These are phyloP conservation scores for Cosmia pyralina DNA, from an alignment of 2,888 invertebrate species.

Conservation along the genomic window DNA sequence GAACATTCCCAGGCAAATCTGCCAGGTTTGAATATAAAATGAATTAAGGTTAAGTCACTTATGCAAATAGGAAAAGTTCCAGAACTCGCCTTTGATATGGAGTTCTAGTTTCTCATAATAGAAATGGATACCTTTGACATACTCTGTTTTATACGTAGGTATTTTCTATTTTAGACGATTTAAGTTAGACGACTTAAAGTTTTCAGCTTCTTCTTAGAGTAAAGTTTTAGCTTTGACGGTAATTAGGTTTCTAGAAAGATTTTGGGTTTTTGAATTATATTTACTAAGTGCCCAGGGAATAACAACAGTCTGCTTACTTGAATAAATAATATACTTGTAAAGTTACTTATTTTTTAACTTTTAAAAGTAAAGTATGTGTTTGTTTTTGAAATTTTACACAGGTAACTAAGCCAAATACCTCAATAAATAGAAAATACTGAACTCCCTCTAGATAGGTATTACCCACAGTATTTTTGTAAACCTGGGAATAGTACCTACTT, in stretches of 20 bases:
- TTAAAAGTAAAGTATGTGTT: not conserved
- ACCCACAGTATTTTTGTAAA: too few species aligned
- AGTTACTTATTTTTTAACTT: not conserved
- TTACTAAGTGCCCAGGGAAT: not conserved
- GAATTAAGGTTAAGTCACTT: conserved; percentile 78
- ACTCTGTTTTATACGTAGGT: conserved; percentile 43
- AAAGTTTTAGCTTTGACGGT: conserved; percentile 15
- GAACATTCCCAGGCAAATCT: conserved; percentile 70
- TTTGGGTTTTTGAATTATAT: too few species aligned
- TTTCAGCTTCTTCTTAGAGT: not conserved
- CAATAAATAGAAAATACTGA: too few species aligned
- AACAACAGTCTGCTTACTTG: not conserved
- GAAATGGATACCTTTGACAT: conserved; percentile 59
- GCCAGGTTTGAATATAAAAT: conserved; percentile 77
- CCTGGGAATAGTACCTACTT: too few species aligned
- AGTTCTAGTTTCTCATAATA: conserved; percentile 59
- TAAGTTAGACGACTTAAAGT: conserved; percentile 25
- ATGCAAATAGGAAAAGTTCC: conserved; percentile 78
- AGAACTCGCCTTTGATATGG: conserved; percentile 67
- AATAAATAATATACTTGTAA: not conserved
- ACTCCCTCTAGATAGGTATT: too few species aligned
- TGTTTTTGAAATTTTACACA: not conserved
- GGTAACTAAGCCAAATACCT: not conserved
- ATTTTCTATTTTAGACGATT: conserved; percentile 36
- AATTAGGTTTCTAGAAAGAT: conserved; percentile 3